Evolutionary conservation across 2,888 invertebrate genomes (phyloP).

Genomic region (Rhingia campestris): DNA sequence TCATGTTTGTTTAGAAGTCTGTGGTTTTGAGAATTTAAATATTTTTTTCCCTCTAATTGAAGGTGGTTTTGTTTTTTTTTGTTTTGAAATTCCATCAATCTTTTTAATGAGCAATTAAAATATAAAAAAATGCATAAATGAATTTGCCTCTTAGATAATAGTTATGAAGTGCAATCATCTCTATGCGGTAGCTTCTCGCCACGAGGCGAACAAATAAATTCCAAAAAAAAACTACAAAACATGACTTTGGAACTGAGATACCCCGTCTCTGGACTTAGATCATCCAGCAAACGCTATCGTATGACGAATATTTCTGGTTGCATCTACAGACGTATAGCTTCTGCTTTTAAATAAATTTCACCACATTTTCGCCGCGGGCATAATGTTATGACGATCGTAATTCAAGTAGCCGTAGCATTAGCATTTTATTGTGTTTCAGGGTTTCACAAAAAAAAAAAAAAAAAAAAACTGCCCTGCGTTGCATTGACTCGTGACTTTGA

Average conservation of each 20-base stretch:
- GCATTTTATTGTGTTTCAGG: slow-evolving; percentile 43
- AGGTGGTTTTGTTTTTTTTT: no score
- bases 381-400: slow-evolving; percentile 44
- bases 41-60: neutral
- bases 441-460: slow-evolving; percentile 21
- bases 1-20: slow-evolving; percentile 6
- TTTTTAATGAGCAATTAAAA: slow-evolving; percentile 56
- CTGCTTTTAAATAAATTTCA: slow-evolving; percentile 38
- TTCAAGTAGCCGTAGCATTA: slow-evolving; percentile 54
- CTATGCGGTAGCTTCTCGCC: neutral
- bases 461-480: slow-evolving; percentile 13
- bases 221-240: neutral
- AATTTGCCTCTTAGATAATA: slow-evolving; percentile 46
- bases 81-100: slow-evolving; percentile 26
- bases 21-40: neutral
- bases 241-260: neutral
- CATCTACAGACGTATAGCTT: slow-evolving; percentile 24
- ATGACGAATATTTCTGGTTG: slow-evolving; percentile 50
- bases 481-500: slow-evolving; percentile 67
- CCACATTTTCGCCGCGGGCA: slow-evolving; percentile 36
- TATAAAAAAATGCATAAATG: slow-evolving; percentile 22
- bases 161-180: slow-evolving; percentile 37
- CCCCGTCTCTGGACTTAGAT: slow-evolving; percentile 46
- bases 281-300: slow-evolving; percentile 29
- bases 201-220: no score